Conservation (phyloP, 2,888 invertebrate species). For the Limnephilus lunatus region DNA sequence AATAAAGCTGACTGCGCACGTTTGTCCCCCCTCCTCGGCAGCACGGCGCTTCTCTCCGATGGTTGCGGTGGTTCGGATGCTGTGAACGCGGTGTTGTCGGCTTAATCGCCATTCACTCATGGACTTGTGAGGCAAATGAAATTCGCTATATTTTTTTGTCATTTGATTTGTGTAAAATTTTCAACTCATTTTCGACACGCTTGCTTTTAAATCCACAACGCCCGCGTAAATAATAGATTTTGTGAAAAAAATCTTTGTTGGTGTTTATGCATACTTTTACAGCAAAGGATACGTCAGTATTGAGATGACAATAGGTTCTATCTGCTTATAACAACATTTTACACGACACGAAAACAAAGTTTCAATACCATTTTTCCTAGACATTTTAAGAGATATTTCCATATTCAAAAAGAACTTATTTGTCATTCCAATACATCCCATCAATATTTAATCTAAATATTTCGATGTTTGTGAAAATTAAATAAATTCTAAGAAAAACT, state of each 20-base stretch:
- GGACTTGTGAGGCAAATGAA: slow-evolving; percentile 38
- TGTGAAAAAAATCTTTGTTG: background rate
- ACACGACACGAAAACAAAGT: background rate
- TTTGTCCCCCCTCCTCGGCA: slow-evolving; percentile 1
- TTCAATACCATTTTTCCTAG: background rate
- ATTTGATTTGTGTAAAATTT: background rate
- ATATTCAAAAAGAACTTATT: background rate
- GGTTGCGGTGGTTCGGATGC: background rate
- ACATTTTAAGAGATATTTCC: background rate
- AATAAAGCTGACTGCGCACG: slow-evolving; percentile 64
- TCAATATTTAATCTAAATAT: background rate
- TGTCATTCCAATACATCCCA: background rate
- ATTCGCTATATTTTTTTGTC: slow-evolving; percentile 37
- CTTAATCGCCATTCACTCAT: slow-evolving; percentile 50
- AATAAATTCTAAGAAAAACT: background rate
- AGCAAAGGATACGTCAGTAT: background rate
- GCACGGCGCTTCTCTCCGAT: background rate
- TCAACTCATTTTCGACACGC: background rate
- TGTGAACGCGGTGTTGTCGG: slow-evolving; percentile 29
- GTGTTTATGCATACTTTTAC: background rate
- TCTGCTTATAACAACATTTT: background rate
- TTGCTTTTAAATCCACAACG: background rate
- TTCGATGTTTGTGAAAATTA: background rate
- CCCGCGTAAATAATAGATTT: background rate
- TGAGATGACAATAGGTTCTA: background rate